Conservation (phyloP, 2,888 invertebrate species). For the Hesperia comma region DNA sequence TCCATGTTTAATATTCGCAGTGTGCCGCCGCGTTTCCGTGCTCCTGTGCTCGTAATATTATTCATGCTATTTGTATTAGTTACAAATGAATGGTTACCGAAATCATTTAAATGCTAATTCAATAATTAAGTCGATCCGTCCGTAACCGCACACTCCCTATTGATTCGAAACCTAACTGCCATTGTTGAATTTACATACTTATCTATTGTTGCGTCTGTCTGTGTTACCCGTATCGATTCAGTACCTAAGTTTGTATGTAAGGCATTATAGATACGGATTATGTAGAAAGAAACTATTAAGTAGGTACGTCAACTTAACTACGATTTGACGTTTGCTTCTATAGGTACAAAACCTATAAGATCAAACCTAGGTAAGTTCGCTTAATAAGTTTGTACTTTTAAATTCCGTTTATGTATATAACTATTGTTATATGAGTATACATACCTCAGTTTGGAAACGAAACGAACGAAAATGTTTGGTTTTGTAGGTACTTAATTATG, state of each 20-base stretch:
- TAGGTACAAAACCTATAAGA: too few species aligned
- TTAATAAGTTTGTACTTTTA: too few species aligned
- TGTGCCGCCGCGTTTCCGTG: conserved; percentile 58
- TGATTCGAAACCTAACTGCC: conserved; percentile 57
- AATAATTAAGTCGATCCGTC: conserved; percentile 81
- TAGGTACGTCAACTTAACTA: too few species aligned
- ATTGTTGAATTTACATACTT: conserved; percentile 48
- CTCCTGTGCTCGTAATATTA: conserved; percentile 62
- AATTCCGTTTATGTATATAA: too few species aligned
- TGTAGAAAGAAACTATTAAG: too few species aligned
- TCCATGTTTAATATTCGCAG: conserved; percentile 66
- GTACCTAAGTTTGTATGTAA: background rate
- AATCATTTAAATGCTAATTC: conserved; percentile 85
- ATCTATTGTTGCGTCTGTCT: conserved; percentile 40
- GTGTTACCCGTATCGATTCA: background rate
- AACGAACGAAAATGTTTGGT: too few species aligned
- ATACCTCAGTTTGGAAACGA: too few species aligned
- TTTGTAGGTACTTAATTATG: too few species aligned
- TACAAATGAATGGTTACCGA: conserved; percentile 85
- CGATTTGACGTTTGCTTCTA: too few species aligned
- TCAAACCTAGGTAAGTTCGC: too few species aligned
- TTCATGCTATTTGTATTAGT: conserved; percentile 85
- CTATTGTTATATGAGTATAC: too few species aligned
- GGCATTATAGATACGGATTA: too few species aligned
- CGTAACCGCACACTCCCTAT: conserved; percentile 71